Conservation (phyloP, 2,797 vertebrate species). For the Sebastiscus albofasciatus region DNA sequence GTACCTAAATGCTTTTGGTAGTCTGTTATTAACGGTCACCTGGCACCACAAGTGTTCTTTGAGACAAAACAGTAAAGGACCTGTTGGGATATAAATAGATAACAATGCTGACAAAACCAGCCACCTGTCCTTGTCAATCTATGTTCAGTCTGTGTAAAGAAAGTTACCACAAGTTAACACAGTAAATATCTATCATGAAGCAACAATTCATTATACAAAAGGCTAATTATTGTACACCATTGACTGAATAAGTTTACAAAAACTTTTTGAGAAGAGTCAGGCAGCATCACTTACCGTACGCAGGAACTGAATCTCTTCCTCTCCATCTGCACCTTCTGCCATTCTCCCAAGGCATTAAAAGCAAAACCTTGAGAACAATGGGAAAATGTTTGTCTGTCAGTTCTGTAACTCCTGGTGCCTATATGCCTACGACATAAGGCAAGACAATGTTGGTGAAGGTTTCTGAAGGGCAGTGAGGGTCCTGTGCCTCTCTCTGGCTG, state of each 20-base stretch:
- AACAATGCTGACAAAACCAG: constrained; percentile 78
- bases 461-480: constrained; percentile 53
- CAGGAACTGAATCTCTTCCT: constrained; percentile 94
- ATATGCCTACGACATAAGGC: constrained; percentile 23
- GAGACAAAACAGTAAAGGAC: constrained; percentile 52
- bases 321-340: constrained; percentile 91
- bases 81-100: constrained; percentile 81
- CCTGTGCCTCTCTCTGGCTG: constrained; percentile 43
- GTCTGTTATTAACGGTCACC: constrained; percentile 25
- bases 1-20: not conserved
- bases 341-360: constrained; percentile 74
- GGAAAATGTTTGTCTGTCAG: constrained; percentile 20
- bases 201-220: not conserved
- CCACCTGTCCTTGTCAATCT: constrained; percentile 80
- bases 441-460: constrained; percentile 51
- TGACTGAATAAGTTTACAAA: not conserved
- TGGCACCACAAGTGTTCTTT: constrained; percentile 31
- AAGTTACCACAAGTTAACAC: not conserved
- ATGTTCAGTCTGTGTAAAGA: constrained; percentile 12
- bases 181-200: not conserved
- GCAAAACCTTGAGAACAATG: constrained; percentile 46
- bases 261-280: constrained; percentile 3
- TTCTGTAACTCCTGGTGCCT: constrained; percentile 13
- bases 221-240: not conserved
- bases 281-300: constrained; percentile 88